Percentiles rank a stretch among this genome's conserved stretches.
phyloP scores from a whole-genome alignment of 2,888 invertebrate genomes.

The Anoplius nigerrimus region DNA sequence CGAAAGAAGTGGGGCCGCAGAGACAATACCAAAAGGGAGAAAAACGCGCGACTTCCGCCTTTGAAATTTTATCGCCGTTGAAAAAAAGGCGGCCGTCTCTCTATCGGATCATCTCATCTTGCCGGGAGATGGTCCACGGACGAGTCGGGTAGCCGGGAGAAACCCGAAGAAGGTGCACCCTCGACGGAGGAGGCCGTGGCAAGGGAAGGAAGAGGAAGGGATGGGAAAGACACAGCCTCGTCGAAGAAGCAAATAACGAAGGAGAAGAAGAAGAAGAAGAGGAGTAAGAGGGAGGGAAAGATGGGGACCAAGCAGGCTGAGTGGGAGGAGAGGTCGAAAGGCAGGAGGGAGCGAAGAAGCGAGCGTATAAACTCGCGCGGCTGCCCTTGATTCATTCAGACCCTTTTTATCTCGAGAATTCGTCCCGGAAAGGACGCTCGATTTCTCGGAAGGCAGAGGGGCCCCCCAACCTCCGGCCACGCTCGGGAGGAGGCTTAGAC shows the following conservation, averaged over 20 bases:
- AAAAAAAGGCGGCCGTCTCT: conserved; percentile 33
- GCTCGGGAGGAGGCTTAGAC: conserved; percentile 46
- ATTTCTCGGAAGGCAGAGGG: conserved; percentile 71
- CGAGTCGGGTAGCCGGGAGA: conserved; percentile 15
- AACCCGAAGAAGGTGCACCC: conserved; percentile 8
- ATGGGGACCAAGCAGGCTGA: conserved; percentile 5
- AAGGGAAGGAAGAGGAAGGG: conserved; percentile 6
- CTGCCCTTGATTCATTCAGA: conserved; percentile 74
- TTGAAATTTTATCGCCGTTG: conserved; percentile 37
- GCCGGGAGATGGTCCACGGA: conserved; percentile 32
- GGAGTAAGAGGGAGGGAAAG: conserved; percentile 2
- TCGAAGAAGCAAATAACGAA: conserved; percentile 10
- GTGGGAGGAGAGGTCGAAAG: conserved; percentile 13
- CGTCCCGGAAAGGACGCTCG: conserved; percentile 74
- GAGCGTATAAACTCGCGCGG: conserved; percentile 52
- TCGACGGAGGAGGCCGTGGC: background rate
- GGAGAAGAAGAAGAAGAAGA: background rate
- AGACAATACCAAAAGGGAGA: conserved; percentile 14
- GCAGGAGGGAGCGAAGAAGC: conserved; percentile 26
- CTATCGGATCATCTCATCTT: conserved; percentile 48
- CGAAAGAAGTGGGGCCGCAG: background rate
- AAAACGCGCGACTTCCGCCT: conserved; percentile 45
- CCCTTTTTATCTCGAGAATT: conserved; percentile 74
- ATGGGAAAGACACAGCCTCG: background rate
- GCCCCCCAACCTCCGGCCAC: conserved; percentile 20